Conservation (phyloP, 2,888 invertebrate species). For the Pedicia rivosa region DNA sequence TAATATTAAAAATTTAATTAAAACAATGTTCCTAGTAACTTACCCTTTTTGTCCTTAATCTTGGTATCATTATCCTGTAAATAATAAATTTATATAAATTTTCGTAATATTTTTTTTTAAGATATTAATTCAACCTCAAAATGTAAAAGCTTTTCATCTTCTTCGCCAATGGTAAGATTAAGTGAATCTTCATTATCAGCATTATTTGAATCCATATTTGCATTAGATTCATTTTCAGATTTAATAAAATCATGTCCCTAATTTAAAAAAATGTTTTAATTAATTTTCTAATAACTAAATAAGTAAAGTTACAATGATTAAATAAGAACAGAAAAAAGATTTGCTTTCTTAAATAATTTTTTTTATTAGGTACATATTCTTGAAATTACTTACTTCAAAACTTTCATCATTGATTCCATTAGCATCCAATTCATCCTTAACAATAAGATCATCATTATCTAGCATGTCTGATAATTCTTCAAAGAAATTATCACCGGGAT, state of each 20-base stretch:
- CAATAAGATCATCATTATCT: slow-evolving; percentile 4
- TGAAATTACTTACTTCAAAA: slow-evolving; percentile 9
- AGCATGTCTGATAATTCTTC: slow-evolving; percentile 5
- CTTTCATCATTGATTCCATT: slow-evolving; percentile 10
- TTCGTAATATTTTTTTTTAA: slow-evolving; percentile 1
- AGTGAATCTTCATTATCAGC: slow-evolving; percentile 65
- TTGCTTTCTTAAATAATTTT: no score
- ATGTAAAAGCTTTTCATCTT: slow-evolving; percentile 56
- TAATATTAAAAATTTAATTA: slow-evolving; percentile 6
- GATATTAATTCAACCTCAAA: slow-evolving; percentile 45
- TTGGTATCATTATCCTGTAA: slow-evolving; percentile 35
- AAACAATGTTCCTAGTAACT: slow-evolving; percentile 19
- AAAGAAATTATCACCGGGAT: slow-evolving; percentile 12
- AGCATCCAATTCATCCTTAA: slow-evolving; percentile 6
- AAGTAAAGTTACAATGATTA: not conserved
- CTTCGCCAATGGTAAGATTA: slow-evolving; percentile 65
- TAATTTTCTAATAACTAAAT: no score
- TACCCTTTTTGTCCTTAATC: slow-evolving; percentile 38
- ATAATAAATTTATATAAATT: slow-evolving; percentile 5
- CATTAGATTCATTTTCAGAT: slow-evolving; percentile 17
- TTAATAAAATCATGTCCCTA: no score
- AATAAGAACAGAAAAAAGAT: no score
- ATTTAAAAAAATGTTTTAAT: not conserved
- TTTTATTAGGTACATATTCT: no score
- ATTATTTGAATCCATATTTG: slow-evolving; percentile 34